Base-by-base conservation (phyloP, 2,113 vertebrate genomes). In the Elephas maximus region DNA sequence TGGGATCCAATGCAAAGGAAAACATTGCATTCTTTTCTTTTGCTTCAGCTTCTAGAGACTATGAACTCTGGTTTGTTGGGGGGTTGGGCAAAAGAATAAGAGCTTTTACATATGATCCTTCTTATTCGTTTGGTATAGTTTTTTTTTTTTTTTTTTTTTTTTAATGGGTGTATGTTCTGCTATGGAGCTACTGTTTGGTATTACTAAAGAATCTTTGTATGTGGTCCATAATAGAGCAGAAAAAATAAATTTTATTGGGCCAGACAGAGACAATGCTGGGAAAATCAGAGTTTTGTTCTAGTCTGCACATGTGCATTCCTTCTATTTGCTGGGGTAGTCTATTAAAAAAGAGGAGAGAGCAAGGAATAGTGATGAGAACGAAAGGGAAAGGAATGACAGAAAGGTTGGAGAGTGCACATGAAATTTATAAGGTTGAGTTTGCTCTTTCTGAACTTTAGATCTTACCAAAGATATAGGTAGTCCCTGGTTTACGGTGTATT, bases 1-100 rank as follows among this genome's bases (percentile, higher is more conserved):
- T 71, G 10, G 77, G 53, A 91, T 80, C 71, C 84, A 95, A 93
- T 85, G 77, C 77, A 78, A 76, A 76, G 81, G 82, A 93, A 96
- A 95, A 93, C 0, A 0, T 23, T 65, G 15, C 30, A 53, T 89
- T 94, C 74, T 53, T 51, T 92, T 69, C 26, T 69, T 96, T 69
- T 30, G 8, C 24, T 78, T 92, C 51, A 82, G 20, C 53, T 90
- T 74, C 91, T 82, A 83, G 37, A 90, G 44, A 51, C 20, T 62
- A 80, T 37, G 23, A 85, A 11, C 26, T 90, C 33, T 12, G 8
- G 21, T 33, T 74, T 44, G 78, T 30, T 45, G 74, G 26, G n/a
- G 8, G 11, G 2, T 7, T 33, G 37, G 67, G 18, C 0, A 15
- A 90, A 26, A 63, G 23, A 67, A 73, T 41, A 67, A 86, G 8